Evolutionary conservation across 2,113 vertebrate species (phyloP).

Genomic region (Alaudala cheleensis): DNA sequence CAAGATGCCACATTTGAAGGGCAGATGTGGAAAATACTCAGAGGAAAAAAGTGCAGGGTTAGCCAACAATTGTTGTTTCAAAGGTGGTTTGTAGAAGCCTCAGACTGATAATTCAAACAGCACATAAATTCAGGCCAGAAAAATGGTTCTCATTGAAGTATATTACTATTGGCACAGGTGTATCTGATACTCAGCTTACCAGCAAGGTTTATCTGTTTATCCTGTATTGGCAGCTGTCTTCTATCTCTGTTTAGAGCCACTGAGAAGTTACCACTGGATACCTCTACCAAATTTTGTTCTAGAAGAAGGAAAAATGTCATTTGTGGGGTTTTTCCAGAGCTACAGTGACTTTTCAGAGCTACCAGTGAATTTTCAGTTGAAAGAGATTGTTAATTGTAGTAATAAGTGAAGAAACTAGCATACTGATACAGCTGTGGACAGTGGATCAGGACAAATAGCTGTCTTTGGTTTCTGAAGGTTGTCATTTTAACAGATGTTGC

Average conservation of each 20-base stretch:
- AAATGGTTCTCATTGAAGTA: not conserved
- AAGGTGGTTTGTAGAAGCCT: not conserved
- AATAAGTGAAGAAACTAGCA: not conserved
- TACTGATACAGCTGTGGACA: not conserved
- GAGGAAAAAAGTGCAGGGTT: not conserved
- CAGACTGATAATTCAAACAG: not conserved
- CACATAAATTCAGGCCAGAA: fast-evolving
- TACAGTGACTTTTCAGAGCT: not conserved
- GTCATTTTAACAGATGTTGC: not conserved
- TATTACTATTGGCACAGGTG: not conserved
- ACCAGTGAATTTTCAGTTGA: not conserved
- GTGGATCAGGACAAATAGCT: not conserved
- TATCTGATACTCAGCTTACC: not conserved
- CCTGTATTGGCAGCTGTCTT: not conserved
- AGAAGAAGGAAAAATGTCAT: not conserved
- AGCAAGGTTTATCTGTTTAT: not conserved
- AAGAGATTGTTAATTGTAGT: not conserved
- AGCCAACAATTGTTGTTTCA: not conserved
- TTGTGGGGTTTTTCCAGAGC: not conserved
- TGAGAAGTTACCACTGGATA: not conserved
- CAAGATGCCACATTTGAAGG: not conserved
- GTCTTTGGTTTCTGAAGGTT: not conserved
- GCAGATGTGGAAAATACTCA: not conserved
- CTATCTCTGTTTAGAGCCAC: not conserved
- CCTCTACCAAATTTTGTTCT: not conserved